These are phyloP conservation scores for Papilio demoleus DNA, from an alignment of 2,888 invertebrate genomes.

Conservation along the genomic window DNA sequence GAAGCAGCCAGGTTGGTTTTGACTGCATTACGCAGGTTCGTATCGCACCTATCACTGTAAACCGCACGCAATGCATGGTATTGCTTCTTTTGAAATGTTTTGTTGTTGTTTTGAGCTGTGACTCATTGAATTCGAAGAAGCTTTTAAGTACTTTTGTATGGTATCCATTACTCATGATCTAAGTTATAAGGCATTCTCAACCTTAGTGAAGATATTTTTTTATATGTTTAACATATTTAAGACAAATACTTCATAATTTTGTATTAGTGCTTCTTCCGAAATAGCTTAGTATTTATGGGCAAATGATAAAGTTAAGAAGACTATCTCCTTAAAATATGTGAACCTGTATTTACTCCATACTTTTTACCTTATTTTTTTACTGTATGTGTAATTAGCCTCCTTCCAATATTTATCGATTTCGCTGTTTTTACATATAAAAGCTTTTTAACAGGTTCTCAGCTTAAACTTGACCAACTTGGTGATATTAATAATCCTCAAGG, in stretches of 20 bases:
- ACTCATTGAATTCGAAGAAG: slow-evolving; percentile 29
- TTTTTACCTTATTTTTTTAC: no score
- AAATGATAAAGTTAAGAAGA: no score
- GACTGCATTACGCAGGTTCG: slow-evolving; percentile 82
- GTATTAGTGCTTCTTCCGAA: no score
- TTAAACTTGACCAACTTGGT: slow-evolving; percentile 92
- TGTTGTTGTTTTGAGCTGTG: slow-evolving; percentile 16
- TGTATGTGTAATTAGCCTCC: no score
- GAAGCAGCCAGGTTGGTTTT: slow-evolving; percentile 87
- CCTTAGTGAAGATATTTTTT: neutral
- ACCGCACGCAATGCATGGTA: slow-evolving; percentile 59
- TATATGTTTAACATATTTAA: no score
- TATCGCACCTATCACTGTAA: slow-evolving; percentile 64
- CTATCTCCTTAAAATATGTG: no score
- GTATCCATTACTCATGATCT: slow-evolving; percentile 18
- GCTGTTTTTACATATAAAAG: no score
- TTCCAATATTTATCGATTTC: no score
- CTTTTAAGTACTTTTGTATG: slow-evolving; percentile 8
- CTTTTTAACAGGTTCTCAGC: slow-evolving; percentile 86
- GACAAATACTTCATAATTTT: no score
- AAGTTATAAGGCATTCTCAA: neutral
- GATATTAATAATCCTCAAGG: slow-evolving; percentile 91
- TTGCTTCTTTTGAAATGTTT: slow-evolving; percentile 41
- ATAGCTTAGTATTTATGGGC: no score
- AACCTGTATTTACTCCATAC: no score